These are phyloP conservation scores for Plestiodon gilberti DNA, from an alignment of 2,113 vertebrate genomes.

Conservation along the genomic window DNA sequence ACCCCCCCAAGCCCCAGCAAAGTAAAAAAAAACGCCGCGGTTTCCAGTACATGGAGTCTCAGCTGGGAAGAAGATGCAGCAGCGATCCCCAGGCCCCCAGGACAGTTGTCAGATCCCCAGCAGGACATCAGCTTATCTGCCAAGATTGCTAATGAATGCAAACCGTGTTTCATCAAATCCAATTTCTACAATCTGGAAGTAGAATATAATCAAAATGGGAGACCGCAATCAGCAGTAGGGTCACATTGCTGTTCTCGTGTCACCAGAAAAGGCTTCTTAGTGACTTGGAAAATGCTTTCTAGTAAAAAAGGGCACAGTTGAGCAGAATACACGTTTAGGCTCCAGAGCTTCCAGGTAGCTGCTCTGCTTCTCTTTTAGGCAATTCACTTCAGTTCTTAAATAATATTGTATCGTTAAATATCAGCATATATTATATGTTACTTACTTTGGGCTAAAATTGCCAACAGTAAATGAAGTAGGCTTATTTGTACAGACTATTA, in stretches of 20 bases:
- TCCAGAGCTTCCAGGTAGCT: neutral
- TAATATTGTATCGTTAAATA: constrained; percentile 17
- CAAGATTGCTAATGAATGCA: constrained; percentile 23
- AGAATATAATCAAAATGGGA: constrained; percentile 7
- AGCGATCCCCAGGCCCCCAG: too few species aligned
- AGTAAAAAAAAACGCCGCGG: too few species aligned
- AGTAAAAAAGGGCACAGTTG: constrained; percentile 41
- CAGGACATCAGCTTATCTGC: neutral
- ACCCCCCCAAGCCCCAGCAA: too few species aligned
- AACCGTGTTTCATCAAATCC: constrained; percentile 23
- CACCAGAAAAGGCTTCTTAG: neutral
- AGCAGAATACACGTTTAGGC: constrained; percentile 5
- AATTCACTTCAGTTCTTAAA: constrained; percentile 37
- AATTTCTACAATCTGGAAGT: constrained; percentile 37
- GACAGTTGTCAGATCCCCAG: too few species aligned
- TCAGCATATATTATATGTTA: constrained; percentile 10
- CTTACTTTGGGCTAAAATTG: constrained; percentile 33
- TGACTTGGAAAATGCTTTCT: constrained; percentile 43
- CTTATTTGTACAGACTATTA: constrained; percentile 32
- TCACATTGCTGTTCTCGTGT: too few species aligned
- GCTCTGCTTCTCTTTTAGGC: neutral
- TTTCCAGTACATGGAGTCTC: too few species aligned
- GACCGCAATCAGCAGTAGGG: neutral
- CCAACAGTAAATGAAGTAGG: neutral
- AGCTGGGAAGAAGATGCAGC: too few species aligned